phyloP scores from a whole-genome alignment of 2,113 vertebrate genomes.

The Platysternon megacephalum region DNA sequence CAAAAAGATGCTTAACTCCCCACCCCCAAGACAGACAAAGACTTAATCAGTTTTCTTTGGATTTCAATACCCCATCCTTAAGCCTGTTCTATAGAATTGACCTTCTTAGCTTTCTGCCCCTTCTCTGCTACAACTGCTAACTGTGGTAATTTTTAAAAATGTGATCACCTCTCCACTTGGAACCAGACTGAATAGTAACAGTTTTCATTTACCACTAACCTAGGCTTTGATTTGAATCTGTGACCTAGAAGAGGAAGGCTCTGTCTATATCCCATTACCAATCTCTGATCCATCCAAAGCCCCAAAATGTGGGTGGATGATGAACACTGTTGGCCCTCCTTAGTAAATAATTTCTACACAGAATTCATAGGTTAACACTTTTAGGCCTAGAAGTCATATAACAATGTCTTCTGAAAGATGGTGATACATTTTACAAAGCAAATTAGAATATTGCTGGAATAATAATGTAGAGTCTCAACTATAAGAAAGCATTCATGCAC shows the following conservation, averaged over 20 bases:
- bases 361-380: not conserved
- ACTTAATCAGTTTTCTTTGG: not conserved
- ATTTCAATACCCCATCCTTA: too few species aligned
- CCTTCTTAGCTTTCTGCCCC: not conserved
- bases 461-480: not conserved
- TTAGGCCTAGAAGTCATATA: not conserved
- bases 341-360: not conserved
- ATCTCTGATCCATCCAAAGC: not conserved
- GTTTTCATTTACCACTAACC: not conserved
- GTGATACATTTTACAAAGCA: not conserved
- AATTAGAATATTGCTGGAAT: not conserved
- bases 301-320: not conserved
- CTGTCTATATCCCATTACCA: not conserved
- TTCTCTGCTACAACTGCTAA: not conserved
- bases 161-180: not conserved
- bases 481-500: not conserved
- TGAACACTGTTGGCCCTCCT: not conserved
- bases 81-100: not conserved
- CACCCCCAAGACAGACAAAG: not conserved
- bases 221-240: not conserved
- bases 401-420: not conserved
- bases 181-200: not conserved
- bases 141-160: not conserved
- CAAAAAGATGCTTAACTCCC: not conserved
- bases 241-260: not conserved